Base-by-base conservation (phyloP, 2,888 invertebrate species). In the Phrixothrix hirtus region DNA sequence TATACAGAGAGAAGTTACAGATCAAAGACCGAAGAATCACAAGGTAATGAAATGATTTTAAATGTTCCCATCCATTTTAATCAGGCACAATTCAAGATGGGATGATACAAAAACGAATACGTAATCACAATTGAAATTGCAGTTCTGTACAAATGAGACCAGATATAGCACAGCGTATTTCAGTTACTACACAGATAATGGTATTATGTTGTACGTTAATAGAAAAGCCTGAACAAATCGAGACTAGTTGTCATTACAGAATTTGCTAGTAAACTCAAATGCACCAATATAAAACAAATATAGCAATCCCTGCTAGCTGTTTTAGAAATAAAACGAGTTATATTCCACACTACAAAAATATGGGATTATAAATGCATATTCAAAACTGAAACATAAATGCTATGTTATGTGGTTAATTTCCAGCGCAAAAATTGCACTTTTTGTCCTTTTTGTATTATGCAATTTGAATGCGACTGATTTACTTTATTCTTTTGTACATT, bases 171-270 rank as follows among this genome's bases (percentile, higher is more conserved):
- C 21, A 3, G 21, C 4, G 21, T 21, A 21, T 21, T 21, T 7
- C 21, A 21, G 4, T 21, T 5, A 7, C 21, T 3, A 7, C 7
- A 21, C 7, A 21, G 21, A 21, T 21, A 21, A 21, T 62, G 51
- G 57, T 47, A 56, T 55, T 58, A 58, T 60, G 55, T 55, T 51
- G 57, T 56, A 38, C 49, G 39, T 57, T 47, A 58, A 58, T 55
- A 57, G 52, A 62, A 55, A 59, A 62, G 55, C 59, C 55, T 39
- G 50, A 60, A 60, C 63, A 59, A 65, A 64, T 63, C 61, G 63
- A 59, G 58, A 65, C 60, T 65, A 61, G 61, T 63, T 57, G 64
- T 60, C 63, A 60, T 64, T 62, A 62, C 51, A 52, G 55, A 58
- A 59, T 61, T 59, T 56, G 57, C 51, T 61, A 62, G 61, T 59